phyloP scores from a whole-genome alignment of 2,888 invertebrate genomes.

The Drosophila pseudotalamancana region DNA sequence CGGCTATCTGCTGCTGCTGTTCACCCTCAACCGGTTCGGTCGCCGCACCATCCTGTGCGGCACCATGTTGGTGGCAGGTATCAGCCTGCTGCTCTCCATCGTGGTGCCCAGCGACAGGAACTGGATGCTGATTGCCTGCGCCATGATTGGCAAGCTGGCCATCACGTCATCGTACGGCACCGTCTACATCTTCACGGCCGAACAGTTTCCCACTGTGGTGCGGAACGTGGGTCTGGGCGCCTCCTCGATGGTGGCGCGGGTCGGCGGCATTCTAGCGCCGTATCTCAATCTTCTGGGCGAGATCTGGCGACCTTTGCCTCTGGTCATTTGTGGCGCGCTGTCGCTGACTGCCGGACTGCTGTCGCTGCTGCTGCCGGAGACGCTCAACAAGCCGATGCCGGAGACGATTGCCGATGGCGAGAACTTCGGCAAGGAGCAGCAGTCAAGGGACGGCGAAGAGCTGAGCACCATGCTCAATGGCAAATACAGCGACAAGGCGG shows the following conservation, averaged over 20 bases:
- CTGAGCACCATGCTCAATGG: constrained; percentile 64
- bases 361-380: constrained; percentile 91
- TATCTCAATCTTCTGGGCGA: constrained; percentile 90
- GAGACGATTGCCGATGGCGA: constrained; percentile 93
- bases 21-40: constrained; percentile 90
- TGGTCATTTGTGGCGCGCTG: constrained; percentile 89
- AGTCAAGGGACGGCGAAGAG: constrained; percentile 53
- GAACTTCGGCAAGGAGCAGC: constrained; percentile 85
- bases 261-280: constrained; percentile 89
- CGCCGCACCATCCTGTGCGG: constrained; percentile 89
- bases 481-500: constrained; percentile 11
- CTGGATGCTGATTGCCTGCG: constrained; percentile 87
- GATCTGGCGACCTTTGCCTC: constrained; percentile 88
- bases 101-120: constrained; percentile 86
- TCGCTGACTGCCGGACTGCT: constrained; percentile 90
- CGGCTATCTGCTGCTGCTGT: constrained; percentile 87
- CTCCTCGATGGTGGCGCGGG: constrained; percentile 93
- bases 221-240: constrained; percentile 94
- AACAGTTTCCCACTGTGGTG: constrained; percentile 91
- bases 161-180: constrained; percentile 91
- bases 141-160: constrained; percentile 90
- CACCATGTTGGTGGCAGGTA: constrained; percentile 88
- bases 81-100: constrained; percentile 86
- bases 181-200: constrained; percentile 89
- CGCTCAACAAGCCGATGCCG: constrained; percentile 90